phyloP scores from a whole-genome alignment of 2,888 invertebrate genomes.

The Dysmachus trigonus region DNA sequence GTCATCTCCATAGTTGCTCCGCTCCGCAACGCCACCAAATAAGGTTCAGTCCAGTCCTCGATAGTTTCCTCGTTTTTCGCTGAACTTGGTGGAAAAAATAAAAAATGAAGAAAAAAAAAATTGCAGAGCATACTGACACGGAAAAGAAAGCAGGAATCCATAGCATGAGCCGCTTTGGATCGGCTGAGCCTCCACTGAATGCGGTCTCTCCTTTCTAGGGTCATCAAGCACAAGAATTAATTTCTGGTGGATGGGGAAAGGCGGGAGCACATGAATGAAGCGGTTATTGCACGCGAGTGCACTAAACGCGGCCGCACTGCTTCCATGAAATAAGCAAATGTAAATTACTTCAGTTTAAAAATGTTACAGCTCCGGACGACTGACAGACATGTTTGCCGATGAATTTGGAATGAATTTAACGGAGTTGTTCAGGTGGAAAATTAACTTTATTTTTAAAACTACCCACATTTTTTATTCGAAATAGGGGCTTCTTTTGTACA shows the following conservation, averaged over 20 bases:
- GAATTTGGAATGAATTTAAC: background rate
- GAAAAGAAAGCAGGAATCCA: conserved; percentile 6
- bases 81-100: background rate
- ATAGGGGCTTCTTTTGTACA: background rate
- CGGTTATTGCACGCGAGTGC: background rate
- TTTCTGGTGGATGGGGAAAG: background rate
- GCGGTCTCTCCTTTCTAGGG: conserved; percentile 6
- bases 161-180: background rate
- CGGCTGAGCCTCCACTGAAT: background rate
- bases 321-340: background rate
- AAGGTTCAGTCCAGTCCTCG: background rate
- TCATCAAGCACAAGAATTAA: background rate
- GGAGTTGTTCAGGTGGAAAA: background rate
- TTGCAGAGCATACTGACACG: conserved; percentile 24
- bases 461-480: background rate
- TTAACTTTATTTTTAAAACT: background rate
- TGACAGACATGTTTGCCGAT: background rate
- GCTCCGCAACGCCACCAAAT: conserved; percentile 3
- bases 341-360: background rate
- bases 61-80: background rate
- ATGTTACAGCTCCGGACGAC: background rate
- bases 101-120: too few relatives aligned
- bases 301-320: background rate
- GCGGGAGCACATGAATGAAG: background rate
- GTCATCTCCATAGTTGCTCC: background rate